Evolutionary conservation across 2,888 invertebrate genomes (phyloP).

Genomic region (Drosophila rubida): DNA sequence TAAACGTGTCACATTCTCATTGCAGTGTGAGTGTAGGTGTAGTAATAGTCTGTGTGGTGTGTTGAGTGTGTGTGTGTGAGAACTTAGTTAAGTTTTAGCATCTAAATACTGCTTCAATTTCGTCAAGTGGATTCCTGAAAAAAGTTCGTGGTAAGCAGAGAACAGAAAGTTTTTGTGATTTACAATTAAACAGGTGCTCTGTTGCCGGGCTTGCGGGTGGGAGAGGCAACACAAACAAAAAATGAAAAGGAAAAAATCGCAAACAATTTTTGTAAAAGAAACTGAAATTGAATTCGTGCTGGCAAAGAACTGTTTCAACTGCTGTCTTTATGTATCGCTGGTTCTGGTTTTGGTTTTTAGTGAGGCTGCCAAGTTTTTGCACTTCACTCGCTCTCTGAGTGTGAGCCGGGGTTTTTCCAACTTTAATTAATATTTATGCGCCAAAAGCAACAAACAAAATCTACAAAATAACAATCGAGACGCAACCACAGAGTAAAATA

Average conservation of each 20-base stretch:
- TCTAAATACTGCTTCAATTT: conserved; percentile 85
- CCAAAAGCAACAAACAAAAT: conserved; percentile 56
- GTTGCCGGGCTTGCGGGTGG: conserved; percentile 28
- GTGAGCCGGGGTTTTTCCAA: conserved; percentile 57
- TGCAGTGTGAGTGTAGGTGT: conserved; percentile 30
- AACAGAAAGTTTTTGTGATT: conserved; percentile 61
- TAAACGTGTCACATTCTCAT: conserved; percentile 71
- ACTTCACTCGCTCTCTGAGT: conserved; percentile 17
- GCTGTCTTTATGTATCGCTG: conserved; percentile 19
- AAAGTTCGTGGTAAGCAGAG: conserved; percentile 58
- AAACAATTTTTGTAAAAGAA: conserved; percentile 7
- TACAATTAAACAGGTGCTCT: conserved; percentile 60
- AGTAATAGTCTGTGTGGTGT: conserved; percentile 17
- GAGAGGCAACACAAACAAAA: conserved; percentile 13
- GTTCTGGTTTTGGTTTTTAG: conserved; percentile 39
- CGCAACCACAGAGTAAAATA: conserved; percentile 40
- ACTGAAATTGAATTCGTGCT: conserved; percentile 18
- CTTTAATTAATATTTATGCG: conserved; percentile 76
- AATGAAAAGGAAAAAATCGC: background rate
- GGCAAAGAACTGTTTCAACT: conserved; percentile 26
- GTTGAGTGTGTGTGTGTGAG: conserved; percentile 34
- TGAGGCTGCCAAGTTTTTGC: conserved; percentile 24
- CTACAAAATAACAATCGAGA: conserved; percentile 42
- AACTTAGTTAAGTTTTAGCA: conserved; percentile 79
- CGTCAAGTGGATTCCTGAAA: conserved; percentile 85